phyloP scores from a whole-genome alignment of 2,113 vertebrate genomes.

The Aleadryas rufinucha region DNA sequence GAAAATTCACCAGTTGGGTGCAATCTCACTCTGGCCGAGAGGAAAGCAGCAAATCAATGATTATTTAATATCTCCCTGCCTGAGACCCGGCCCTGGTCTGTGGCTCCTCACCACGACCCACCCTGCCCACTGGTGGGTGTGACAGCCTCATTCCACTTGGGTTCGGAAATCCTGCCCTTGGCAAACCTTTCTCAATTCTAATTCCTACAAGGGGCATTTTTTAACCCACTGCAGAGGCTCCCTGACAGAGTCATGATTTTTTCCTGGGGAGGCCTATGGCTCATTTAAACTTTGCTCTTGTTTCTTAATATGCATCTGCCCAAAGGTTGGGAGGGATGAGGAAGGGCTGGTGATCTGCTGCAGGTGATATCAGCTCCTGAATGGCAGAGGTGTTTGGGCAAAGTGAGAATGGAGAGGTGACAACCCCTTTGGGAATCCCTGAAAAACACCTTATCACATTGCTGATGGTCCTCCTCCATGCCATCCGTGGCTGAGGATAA shows the following conservation, averaged over 20 bases:
- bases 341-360: background rate
- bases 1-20: background rate
- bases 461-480: accelerated
- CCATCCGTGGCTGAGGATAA: background rate
- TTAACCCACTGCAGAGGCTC: background rate
- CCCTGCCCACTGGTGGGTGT: background rate
- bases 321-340: background rate
- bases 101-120: background rate
- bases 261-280: background rate
- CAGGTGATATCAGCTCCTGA: background rate
- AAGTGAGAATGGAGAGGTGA: background rate
- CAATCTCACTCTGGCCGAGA: background rate
- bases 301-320: background rate
- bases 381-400: background rate
- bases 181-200: background rate
- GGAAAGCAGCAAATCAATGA: background rate
- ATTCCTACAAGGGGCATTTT: background rate
- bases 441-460: background rate
- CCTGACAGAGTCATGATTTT: background rate
- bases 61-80: background rate
- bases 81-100: background rate
- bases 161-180: background rate
- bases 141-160: background rate
- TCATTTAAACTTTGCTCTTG: background rate
- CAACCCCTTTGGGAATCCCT: background rate